Evolutionary conservation across 2,888 invertebrate genomes (phyloP).

Genomic region (Augiades crinisus): DNA sequence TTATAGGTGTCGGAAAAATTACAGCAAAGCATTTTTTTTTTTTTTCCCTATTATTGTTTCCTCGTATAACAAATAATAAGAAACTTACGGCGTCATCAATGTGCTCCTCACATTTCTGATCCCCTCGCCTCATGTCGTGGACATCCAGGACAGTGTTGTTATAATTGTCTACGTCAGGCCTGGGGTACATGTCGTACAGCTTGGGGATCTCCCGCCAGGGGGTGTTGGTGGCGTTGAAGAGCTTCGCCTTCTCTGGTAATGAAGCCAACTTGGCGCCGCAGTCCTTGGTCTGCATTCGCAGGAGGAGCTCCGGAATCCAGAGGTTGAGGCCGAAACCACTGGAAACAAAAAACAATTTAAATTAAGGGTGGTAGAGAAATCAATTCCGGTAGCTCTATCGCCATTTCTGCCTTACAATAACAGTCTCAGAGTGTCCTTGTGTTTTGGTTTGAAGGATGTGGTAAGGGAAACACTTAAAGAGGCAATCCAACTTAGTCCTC

Average conservation of each 20-base stretch:
- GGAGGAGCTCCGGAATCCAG: slow-evolving; percentile 90
- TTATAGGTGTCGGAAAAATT: no score
- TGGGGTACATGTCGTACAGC: slow-evolving; percentile 61
- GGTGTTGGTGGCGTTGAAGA: slow-evolving; percentile 48
- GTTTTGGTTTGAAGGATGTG: no score
- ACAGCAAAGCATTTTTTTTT: no score
- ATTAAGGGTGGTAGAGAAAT: no score
- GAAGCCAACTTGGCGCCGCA: slow-evolving; percentile 56
- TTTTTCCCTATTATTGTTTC: no score
- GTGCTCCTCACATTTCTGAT: slow-evolving; percentile 47
- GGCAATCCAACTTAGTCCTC: no score
- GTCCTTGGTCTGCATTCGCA: slow-evolving; percentile 70
- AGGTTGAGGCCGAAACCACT: slow-evolving; percentile 86
- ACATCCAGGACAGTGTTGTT: slow-evolving; percentile 42
- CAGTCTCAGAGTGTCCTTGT: no score
- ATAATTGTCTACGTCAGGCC: slow-evolving; percentile 38
- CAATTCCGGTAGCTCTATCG: no score
- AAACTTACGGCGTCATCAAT: slow-evolving; percentile 61
- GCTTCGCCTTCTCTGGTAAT: slow-evolving; percentile 51
- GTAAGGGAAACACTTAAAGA: no score
- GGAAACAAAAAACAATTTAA: no score
- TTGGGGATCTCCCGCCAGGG: slow-evolving; percentile 70
- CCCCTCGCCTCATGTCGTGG: slow-evolving; percentile 35
- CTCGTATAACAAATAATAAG: slow-evolving; percentile 26
- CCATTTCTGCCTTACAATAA: no score